Evolutionary conservation across 2,888 invertebrate species (phyloP), one percentile per base, ranked within the genome.

Genomic region (Scrobipalpa atriplicella): DNA sequence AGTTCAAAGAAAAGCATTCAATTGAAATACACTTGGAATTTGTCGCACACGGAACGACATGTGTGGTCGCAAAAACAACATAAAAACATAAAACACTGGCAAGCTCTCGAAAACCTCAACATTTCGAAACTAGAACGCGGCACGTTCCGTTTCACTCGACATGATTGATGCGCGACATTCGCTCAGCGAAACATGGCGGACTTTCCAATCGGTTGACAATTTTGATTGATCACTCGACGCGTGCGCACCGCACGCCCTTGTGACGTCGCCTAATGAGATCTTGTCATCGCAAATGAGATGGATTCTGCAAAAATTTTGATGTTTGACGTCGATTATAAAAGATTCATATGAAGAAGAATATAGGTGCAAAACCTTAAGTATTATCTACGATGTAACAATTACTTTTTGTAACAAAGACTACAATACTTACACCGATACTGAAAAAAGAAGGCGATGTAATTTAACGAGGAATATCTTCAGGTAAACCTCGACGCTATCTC

Each of bases 201-300:
- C 86, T 87, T 87, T 85, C 86, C 88, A 82, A 90, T 88, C 89
- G 87, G 81, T 85, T 91, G 92, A 92, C 91, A 90, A 89, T 89
- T 90, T 87, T 91, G 92, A 92, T 92, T 87, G 92, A 92, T 92
- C 86, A 80, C 75, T 66, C 71, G 69, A 29, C 69, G 75, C 18
- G 78, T 79, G 80, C 79, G 77, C 58, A 58, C 38, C 72, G 71
- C 77, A 76, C 78, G 78, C 80, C 84, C 80, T 84, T 73, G 75
- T 76, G 76, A 70, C 70, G 74, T 70, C 71, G 67, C 75, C 76
- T 82, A 85, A 85, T 83, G 84, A 84, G 82, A 78, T 75, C 77
- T 72, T 73, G 72, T 73, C 62, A 66, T 78, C 73, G 71, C 76
- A 76, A 77, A 78, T 73, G 72, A 69, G 61, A 70, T 71, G 71